phyloP scores from a whole-genome alignment of 1,140 invertebrate species.

The Melipona quadrifasciata region DNA sequence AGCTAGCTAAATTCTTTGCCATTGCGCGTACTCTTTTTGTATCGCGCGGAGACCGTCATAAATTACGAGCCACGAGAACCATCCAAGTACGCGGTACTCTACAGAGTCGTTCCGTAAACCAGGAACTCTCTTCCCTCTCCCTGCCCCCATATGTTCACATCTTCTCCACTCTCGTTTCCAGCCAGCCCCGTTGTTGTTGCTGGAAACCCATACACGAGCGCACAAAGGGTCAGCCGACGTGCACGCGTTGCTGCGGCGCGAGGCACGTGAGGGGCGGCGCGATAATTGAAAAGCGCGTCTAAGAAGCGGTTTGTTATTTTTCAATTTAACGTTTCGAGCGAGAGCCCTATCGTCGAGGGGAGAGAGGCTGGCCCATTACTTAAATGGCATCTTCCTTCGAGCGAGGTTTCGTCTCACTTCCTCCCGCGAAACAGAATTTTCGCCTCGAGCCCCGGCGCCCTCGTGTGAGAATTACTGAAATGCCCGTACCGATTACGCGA shows the following conservation, averaged over 20 bases:
- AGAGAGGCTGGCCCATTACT: neutral
- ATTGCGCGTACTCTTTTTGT: neutral
- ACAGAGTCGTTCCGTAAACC: conserved; percentile 43
- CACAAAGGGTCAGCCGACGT: neutral
- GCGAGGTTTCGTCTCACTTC: neutral
- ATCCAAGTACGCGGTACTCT: conserved; percentile 21
- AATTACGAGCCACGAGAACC: conserved; percentile 46
- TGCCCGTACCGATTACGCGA: no score
- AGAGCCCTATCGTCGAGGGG: no score
- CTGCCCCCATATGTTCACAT: neutral
- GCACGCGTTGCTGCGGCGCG: conserved; percentile 5
- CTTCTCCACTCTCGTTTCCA: neutral
- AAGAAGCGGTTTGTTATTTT: conserved; percentile 67
- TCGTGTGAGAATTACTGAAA: neutral
- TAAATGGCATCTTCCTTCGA: neutral
- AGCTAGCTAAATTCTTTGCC: conserved; percentile 32
- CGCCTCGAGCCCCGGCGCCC: no score
- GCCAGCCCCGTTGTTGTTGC: neutral
- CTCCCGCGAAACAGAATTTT: neutral
- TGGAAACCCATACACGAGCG: conserved; percentile 1
- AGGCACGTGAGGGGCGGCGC: conserved; percentile 10
- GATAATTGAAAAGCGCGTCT: conserved; percentile 64
- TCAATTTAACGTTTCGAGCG: conserved; percentile 57
- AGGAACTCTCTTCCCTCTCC: neutral
- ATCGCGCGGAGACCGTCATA: conserved; percentile 37